A percentile compares a stretch with the other conserved stretches of the same genome.
Evolutionary conservation across 1,140 invertebrate species (phyloP).

Genomic region (Drosophila rufa): DNA sequence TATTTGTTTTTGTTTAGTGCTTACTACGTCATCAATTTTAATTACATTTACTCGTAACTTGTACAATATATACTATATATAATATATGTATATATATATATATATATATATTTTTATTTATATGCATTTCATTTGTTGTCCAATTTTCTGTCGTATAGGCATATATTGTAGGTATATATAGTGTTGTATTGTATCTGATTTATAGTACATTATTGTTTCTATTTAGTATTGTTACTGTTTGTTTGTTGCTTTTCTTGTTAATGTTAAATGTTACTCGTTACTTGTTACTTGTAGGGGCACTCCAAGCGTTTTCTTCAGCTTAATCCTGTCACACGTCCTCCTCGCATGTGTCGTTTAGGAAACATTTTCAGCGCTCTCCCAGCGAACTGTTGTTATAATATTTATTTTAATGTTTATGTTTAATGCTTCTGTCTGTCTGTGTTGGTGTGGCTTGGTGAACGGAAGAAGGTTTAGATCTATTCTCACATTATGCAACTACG

Average conservation of each 20-base stretch:
- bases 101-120: conserved; percentile 68
- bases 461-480: conserved; percentile 17
- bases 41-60: conserved; percentile 78
- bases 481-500: conserved; percentile 52
- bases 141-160: conserved; percentile 78
- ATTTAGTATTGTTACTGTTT: conserved; percentile 81
- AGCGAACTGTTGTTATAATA: conserved; percentile 56
- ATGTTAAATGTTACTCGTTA: conserved; percentile 36
- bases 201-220: conserved; percentile 84
- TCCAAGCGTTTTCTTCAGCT: conserved; percentile 62
- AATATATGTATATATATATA: conserved; percentile 64
- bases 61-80: conserved; percentile 73
- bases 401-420: conserved; percentile 32
- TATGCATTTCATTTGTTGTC: conserved; percentile 64
- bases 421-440: conserved; percentile 34
- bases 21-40: conserved; percentile 78
- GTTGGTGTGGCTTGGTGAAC: not conserved
- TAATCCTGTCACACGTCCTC: conserved; percentile 24
- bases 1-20: conserved; percentile 81
- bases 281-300: conserved; percentile 42
- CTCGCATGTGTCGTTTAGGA: conserved; percentile 47
- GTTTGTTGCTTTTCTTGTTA: conserved; percentile 50
- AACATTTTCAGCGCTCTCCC: conserved; percentile 55
- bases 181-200: conserved; percentile 80
- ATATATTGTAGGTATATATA: conserved; percentile 82